Conservation (phyloP, 2,797 vertebrate species). For the Paramormyrops hopkinsi region DNA sequence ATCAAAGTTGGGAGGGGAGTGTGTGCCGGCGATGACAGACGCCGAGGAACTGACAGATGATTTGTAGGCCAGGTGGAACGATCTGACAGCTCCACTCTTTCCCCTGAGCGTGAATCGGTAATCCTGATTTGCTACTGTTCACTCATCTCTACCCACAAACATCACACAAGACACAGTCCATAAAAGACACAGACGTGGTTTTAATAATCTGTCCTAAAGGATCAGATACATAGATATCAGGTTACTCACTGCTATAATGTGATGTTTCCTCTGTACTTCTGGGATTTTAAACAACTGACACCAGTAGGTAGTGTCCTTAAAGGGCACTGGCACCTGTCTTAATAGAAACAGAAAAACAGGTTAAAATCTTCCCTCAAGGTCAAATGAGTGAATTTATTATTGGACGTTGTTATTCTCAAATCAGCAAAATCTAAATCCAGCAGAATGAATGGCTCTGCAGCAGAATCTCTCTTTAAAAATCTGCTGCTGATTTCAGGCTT, state of each 20-base stretch:
- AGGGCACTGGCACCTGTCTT: slow-evolving; percentile 77
- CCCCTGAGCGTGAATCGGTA: neutral
- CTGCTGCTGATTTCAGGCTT: neutral
- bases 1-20: neutral
- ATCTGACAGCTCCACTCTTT: neutral
- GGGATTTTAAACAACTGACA: slow-evolving; percentile 80
- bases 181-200: neutral
- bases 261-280: slow-evolving; percentile 67
- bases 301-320: slow-evolving; percentile 81
- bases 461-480: neutral
- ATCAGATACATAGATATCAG: neutral
- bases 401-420: neutral
- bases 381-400: neutral
- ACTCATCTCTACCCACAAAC: neutral
- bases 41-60: neutral
- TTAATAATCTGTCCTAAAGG: neutral
- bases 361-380: neutral
- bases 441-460: neutral
- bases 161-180: neutral
- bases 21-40: neutral
- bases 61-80: neutral
- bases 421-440: neutral
- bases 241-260: slow-evolving; percentile 69
- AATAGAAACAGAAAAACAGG: slow-evolving; percentile 24
- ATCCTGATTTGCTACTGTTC: neutral